These are phyloP conservation scores for Apus apus DNA, from an alignment of 2,113 vertebrate genomes.

Conservation along the genomic window DNA sequence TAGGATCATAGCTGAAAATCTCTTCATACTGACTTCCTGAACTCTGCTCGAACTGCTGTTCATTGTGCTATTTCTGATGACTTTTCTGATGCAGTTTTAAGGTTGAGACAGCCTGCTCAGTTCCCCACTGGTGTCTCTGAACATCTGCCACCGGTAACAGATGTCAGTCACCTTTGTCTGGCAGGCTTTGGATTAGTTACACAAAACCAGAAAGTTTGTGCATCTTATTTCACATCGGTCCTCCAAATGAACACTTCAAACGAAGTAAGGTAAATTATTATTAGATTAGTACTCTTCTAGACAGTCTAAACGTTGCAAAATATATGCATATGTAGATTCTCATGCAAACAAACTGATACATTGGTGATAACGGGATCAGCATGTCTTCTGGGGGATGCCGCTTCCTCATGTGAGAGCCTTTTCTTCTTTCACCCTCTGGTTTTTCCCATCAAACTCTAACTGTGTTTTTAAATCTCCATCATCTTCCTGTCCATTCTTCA, in stretches of 20 bases:
- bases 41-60: not conserved
- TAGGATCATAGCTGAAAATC: conserved; percentile 22
- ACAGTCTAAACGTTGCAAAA: not conserved
- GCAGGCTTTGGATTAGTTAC: not conserved
- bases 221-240: not conserved
- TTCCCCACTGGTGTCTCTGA: not conserved
- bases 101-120: not conserved
- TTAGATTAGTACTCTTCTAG: not conserved
- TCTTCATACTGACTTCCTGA: conserved; percentile 31
- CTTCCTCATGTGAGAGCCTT: not conserved
- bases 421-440: not conserved
- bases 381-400: not conserved
- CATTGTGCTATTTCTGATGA: not conserved
- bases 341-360: not conserved
- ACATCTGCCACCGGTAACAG: conserved; percentile 1
- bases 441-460: not conserved
- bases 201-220: not conserved
- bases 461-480: not conserved
- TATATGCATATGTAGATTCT: not conserved
- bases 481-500: not conserved
- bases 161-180: not conserved
- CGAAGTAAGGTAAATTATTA: not conserved
- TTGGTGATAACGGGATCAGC: not conserved
- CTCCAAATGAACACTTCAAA: not conserved
- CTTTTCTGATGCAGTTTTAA: not conserved